Base-by-base conservation (phyloP, 2,113 vertebrate species). In the Malurus cyaneus region DNA sequence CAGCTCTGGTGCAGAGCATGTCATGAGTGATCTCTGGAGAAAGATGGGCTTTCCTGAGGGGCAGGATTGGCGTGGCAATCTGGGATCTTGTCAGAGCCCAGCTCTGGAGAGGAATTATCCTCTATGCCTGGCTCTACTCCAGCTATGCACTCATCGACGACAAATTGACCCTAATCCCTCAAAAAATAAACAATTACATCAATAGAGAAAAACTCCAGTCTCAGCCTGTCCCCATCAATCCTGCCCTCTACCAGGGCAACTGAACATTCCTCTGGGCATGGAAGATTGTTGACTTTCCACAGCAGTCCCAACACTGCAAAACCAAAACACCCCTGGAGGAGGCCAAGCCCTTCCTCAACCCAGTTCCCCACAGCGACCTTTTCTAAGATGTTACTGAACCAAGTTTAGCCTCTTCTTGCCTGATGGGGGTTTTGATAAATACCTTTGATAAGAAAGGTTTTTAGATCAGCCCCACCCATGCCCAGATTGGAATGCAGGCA, bases 71-170 rank as follows among this genome's bases (percentile, higher is more conserved):
- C 26, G 54, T 12, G 2, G 50, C 50, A 77, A 79, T 49, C 49
- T 72, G 71, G 41, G 47, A 47, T 8, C 32, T 29, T 2, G 0
- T 53, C 77, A 77, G 77, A 91, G 62, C 64, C 61, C 60, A 44
- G 60, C 41, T 59, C 54, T 57, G 44, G 25, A 54, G 49, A 71
- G 14, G 47, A 36, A 31, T 12, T 52, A 53, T 4, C 31, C 31
- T 16, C 14, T 11, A 8, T 57, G 36, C 73, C 52, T 41, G 39
- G 18, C 42, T 71, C 23, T 1, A 0, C 41, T 61, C 69, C 79
- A 83, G 67, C 50, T 49, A 6, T 0, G 0, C 7, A 2, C 25
- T 66, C 42, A 69, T 26, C 23, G 60, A 47, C 1, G 5, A 26
- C 18, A 80, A 54, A 47, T 9, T 7, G 5, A 34, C 15, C 61